Conservation (phyloP, 1,140 invertebrate species). For the Lordiphosa clarofinis region DNA sequence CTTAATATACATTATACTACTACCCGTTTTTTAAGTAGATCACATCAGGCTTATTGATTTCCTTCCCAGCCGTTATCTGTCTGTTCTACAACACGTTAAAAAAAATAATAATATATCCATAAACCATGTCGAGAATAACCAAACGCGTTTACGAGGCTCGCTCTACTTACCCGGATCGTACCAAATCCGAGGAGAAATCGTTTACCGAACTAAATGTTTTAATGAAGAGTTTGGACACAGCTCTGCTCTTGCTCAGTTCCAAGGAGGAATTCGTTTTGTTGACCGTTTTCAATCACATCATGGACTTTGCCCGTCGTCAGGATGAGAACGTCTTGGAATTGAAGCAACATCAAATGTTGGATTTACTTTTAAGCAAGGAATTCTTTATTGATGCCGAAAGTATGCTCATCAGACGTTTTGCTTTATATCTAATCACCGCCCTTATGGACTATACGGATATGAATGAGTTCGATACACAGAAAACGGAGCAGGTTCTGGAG, state of each 20-base stretch:
- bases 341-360: constrained; percentile 38
- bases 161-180: constrained; percentile 53
- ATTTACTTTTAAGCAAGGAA: constrained; percentile 47
- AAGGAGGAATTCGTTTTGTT: constrained; percentile 54
- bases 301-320: constrained; percentile 55
- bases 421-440: constrained; percentile 50
- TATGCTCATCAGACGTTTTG: constrained; percentile 54
- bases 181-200: constrained; percentile 40
- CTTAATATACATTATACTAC: no score
- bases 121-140: constrained; percentile 40
- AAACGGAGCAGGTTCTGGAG: constrained; percentile 31
- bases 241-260: constrained; percentile 55
- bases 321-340: constrained; percentile 53
- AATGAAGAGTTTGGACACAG: constrained; percentile 48
- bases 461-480: constrained; percentile 44
- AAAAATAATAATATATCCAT: constrained; percentile 8
- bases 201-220: constrained; percentile 48
- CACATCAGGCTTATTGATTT: no score
- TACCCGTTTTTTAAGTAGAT: no score
- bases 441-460: constrained; percentile 56
- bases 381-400: constrained; percentile 43
- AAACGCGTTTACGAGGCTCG: constrained; percentile 59
- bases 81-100: background rate
- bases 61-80: background rate
- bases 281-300: constrained; percentile 53